Base-by-base conservation (phyloP, 1,140 invertebrate genomes). In the Diplogasteroides magnus region DNA sequence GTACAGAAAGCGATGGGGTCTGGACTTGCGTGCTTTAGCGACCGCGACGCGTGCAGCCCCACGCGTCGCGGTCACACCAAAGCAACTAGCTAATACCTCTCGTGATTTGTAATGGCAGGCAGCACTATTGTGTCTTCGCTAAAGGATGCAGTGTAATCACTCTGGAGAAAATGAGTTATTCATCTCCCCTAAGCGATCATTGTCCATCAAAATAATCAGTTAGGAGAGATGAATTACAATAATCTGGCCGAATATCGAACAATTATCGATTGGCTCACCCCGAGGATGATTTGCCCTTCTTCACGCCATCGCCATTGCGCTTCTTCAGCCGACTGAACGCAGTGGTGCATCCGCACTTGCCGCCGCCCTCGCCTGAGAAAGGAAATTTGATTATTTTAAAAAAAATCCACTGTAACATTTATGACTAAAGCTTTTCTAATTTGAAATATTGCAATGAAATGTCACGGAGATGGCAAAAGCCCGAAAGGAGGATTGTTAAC, bases 171-270 rank as follows among this genome's bases (percentile, higher is more conserved):
- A 28, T 61, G 14, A 14, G 32, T 64, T 31, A 64, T 31, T 64
- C 32, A 23, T 64, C n/a, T 61, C 60, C 15, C 27, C 15, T 19
- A 19, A 15, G 14, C n/a, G 14, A 15, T 28, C 60, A 19, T n/a
- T n/a, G n/a, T n/a, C n/a, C n/a, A n/a, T n/a, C n/a, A n/a, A n/a
- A n/a, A n/a, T n/a, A n/a, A n/a, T n/a, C n/a, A n/a, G n/a, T n/a
- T n/a, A 11, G 37, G 19, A 48, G 37, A 48, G 37, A 48, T 19
- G 37, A 48, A 48, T 48, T 48, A 6, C 19, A 19, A 75, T 25
- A 73, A 61, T 31, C 72, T 67, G 19, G 63, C 73, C 65, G 66
- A 73, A 19, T 31, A 23, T n/a, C 60, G 23, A 60, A 6, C 59
- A 23, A 60, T 60, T 13, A 66, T 0, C 15, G 31, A 19, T 31